Evolutionary conservation across 1,140 invertebrate genomes (phyloP).

Genomic region (Chironomus tepperi): DNA sequence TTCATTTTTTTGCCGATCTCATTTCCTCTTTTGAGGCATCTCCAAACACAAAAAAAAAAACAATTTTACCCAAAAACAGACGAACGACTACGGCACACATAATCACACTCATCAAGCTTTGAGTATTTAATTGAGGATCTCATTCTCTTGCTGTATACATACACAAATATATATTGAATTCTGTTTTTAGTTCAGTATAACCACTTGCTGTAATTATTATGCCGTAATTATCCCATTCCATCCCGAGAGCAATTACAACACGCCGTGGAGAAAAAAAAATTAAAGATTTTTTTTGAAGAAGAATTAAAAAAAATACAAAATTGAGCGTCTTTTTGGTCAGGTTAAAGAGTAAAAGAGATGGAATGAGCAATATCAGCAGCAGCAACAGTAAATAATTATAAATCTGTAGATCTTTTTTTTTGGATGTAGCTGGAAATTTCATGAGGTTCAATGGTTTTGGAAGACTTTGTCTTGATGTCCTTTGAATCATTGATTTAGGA

Average conservation of each 20-base stretch:
- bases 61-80: background rate
- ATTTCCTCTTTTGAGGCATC: background rate
- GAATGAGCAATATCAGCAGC: background rate
- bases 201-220: background rate
- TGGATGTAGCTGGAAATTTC: too few species aligned
- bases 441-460: too few species aligned
- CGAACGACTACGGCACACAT: background rate
- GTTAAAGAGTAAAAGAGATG: background rate
- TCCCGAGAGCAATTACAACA: background rate
- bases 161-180: background rate
- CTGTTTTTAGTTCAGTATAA: too few species aligned
- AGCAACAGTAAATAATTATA: background rate
- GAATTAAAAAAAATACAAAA: background rate
- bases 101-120: slow-evolving; percentile 2
- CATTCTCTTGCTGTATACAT: background rate
- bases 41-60: background rate
- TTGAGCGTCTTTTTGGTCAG: background rate
- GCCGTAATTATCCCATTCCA: background rate
- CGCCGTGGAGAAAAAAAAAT: background rate
- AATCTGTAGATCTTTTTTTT: background rate
- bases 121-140: slow-evolving; percentile 3
- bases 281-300: background rate
- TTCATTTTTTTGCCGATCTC: background rate
- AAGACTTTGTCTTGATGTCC: background rate
- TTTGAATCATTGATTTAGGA: background rate